These are phyloP conservation scores for Acheta domesticus DNA, from an alignment of 2,888 invertebrate species.

Conservation along the genomic window DNA sequence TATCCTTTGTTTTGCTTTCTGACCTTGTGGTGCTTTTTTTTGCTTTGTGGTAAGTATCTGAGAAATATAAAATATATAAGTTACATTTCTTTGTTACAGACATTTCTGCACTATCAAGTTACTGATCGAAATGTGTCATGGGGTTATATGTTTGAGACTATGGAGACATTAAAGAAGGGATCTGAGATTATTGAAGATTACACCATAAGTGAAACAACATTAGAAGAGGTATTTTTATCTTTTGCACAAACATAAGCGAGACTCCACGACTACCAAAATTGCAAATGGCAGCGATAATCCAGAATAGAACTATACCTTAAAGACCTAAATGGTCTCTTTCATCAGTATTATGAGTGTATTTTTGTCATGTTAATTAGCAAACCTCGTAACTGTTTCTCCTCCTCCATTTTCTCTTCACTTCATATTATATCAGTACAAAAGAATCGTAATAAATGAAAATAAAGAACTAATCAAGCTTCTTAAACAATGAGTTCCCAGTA, in stretches of 20 bases:
- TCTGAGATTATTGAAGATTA: constrained; percentile 48
- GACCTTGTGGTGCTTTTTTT: neutral
- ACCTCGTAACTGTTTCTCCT: too few relatives aligned
- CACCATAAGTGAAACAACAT: constrained; percentile 48
- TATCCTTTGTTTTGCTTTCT: neutral
- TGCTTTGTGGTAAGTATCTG: neutral
- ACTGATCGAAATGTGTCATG: constrained; percentile 44
- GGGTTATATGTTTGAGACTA: constrained; percentile 47
- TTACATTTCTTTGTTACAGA: constrained; percentile 42
- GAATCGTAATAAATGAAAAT: too few relatives aligned
- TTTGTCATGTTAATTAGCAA: too few relatives aligned
- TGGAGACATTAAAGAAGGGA: constrained; percentile 49
- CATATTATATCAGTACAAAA: too few relatives aligned
- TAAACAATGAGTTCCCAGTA: too few relatives aligned
- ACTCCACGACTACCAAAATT: neutral
- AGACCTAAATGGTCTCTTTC: neutral
- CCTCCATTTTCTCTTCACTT: too few relatives aligned
- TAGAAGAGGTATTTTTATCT: constrained; percentile 52
- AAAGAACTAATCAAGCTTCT: too few relatives aligned
- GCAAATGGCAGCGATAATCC: neutral
- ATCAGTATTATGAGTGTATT: neutral
- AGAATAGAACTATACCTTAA: neutral
- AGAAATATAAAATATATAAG: neutral
- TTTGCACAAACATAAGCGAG: constrained; percentile 43
- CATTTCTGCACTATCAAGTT: constrained; percentile 49